Percentiles rank a stretch among this genome's conserved stretches.
Conservation (phyloP, 1,140 invertebrate genomes). For the Trachymyrmex cornetzi region DNA sequence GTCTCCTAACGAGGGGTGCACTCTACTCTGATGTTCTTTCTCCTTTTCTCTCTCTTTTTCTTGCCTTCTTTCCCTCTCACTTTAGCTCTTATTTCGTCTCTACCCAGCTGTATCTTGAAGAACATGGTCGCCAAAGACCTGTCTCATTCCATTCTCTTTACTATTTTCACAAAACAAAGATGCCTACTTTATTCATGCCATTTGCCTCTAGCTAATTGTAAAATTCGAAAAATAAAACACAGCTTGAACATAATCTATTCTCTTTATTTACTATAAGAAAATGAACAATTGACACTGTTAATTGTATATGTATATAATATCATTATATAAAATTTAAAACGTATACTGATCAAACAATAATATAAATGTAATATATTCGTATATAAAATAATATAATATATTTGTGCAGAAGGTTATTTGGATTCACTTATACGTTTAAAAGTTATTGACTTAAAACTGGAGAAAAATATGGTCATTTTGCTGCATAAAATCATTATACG, state of each 20-base stretch:
- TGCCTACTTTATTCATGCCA: slow-evolving; percentile 20
- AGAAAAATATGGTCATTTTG: too few relatives aligned
- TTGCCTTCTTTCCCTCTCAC: slow-evolving; percentile 11
- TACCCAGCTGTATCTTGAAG: slow-evolving; percentile 35
- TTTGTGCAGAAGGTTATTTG: too few relatives aligned
- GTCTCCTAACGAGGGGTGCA: slow-evolving; percentile 78
- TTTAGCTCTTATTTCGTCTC: slow-evolving; percentile 45
- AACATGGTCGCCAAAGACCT: slow-evolving; percentile 54
- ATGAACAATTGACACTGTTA: not conserved
- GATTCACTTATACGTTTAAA: too few relatives aligned
- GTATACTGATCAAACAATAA: too few relatives aligned
- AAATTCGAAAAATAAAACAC: slow-evolving; percentile 19
- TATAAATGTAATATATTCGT: too few relatives aligned
- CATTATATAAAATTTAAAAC: too few relatives aligned
- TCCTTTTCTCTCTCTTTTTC: slow-evolving; percentile 15
- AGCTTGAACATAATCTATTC: not conserved
- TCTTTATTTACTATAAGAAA: not conserved
- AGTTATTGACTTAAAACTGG: too few relatives aligned
- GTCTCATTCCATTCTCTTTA: slow-evolving; percentile 27
- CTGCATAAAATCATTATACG: too few relatives aligned
- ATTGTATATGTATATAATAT: too few relatives aligned
- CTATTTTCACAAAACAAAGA: slow-evolving; percentile 53
- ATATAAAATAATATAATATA: too few relatives aligned
- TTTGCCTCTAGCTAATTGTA: slow-evolving; percentile 14
- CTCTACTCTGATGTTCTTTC: slow-evolving; percentile 41